Evolutionary conservation across 2,113 vertebrate genomes (phyloP).

Genomic region (Clarias gariepinus): DNA sequence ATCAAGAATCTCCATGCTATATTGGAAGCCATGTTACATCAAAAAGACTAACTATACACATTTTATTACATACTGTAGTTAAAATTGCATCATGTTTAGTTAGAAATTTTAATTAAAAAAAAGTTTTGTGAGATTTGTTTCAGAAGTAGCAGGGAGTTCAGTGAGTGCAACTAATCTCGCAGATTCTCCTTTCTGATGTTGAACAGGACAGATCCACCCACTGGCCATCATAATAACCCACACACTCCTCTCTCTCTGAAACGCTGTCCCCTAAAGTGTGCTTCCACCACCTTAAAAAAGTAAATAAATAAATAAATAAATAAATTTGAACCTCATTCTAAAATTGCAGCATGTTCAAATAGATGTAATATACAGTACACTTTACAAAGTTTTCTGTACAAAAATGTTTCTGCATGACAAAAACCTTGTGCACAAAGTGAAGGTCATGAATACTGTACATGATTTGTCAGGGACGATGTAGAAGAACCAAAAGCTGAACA

Average conservation of each 20-base stretch:
- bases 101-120: neutral
- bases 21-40: too few relatives aligned
- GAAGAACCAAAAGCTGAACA: neutral
- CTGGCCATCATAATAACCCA: constrained; percentile 4
- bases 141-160: neutral
- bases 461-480: neutral
- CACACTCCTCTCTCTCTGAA: constrained; percentile 42
- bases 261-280: neutral
- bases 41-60: too few relatives aligned
- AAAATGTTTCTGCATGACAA: neutral
- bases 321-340: neutral
- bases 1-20: too few relatives aligned
- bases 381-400: neutral
- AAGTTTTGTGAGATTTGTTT: neutral
- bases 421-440: neutral
- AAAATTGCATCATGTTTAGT: neutral
- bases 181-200: constrained; percentile 30
- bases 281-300: constrained; percentile 22
- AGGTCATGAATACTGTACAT: neutral
- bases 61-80: too few relatives aligned
- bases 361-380: neutral
- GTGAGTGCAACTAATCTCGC: constrained; percentile 21
- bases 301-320: too few relatives aligned
- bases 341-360: neutral
- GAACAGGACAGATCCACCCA: constrained; percentile 34